Conservation (phyloP, 2,113 vertebrate species). For the Protobothrops mucrosquamatus region DNA sequence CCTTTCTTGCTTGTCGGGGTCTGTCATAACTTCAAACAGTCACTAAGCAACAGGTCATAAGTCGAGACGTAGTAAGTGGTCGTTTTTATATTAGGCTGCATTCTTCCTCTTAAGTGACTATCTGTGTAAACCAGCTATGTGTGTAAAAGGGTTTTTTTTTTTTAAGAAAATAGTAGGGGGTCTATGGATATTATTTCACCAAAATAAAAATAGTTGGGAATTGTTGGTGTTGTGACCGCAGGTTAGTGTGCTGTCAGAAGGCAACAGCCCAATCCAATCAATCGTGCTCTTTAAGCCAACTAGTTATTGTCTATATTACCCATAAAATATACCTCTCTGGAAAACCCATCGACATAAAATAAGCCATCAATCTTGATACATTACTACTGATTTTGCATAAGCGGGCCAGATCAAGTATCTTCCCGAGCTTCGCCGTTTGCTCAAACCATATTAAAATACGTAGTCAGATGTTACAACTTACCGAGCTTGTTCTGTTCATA, state of each 20-base stretch:
- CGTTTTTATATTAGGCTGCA: slow-evolving; percentile 36
- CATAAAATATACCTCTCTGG: slow-evolving; percentile 60
- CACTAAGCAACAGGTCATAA: no score
- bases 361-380: slow-evolving; percentile 58
- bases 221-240: slow-evolving; percentile 40
- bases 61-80: slow-evolving; percentile 24
- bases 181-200: slow-evolving; percentile 37
- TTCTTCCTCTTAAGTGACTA: slow-evolving; percentile 41
- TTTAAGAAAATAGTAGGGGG: fast-evolving
- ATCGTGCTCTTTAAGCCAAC: slow-evolving; percentile 58
- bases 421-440: slow-evolving; percentile 58
- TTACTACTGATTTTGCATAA: slow-evolving; percentile 67
- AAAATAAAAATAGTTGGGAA: neutral
- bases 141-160: no score
- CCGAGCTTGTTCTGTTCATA: slow-evolving; percentile 59
- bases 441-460: slow-evolving; percentile 68
- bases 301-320: slow-evolving; percentile 56
- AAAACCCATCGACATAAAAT: slow-evolving; percentile 58
- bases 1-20: no score
- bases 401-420: slow-evolving; percentile 60
- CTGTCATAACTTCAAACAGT: no score
- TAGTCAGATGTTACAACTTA: slow-evolving; percentile 58
- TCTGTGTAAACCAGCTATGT: slow-evolving; percentile 47
- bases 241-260: slow-evolving; percentile 37
- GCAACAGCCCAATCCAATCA: slow-evolving; percentile 37